Percentiles rank a stretch among this genome's conserved stretches.
These are phyloP conservation scores for Dendrolimus kikuchii DNA, from an alignment of 1,140 invertebrate genomes.

Conservation along the genomic window DNA sequence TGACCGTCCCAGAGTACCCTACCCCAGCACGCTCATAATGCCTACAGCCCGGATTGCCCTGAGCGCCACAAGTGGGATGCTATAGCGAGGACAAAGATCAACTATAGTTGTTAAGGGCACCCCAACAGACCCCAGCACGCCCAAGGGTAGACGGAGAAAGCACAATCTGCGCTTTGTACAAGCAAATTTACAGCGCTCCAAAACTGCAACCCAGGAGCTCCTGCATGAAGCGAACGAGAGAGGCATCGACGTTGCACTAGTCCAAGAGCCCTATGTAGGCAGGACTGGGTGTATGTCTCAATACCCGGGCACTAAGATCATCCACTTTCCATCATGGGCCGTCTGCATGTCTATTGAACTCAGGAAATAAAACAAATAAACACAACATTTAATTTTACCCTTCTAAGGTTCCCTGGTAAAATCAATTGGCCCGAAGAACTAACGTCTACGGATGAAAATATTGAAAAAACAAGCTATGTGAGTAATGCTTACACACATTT, in stretches of 20 bases:
- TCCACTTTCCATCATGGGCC: slow-evolving; percentile 3
- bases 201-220: slow-evolving; percentile 19
- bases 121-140: not conserved
- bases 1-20: too few relatives aligned
- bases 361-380: not conserved
- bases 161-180: slow-evolving; percentile 15
- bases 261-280: too few relatives aligned
- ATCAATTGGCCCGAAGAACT: slow-evolving; percentile 21
- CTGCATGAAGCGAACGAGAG: slow-evolving; percentile 3
- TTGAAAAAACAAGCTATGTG: not conserved
- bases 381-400: not conserved
- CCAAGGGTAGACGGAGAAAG: not conserved
- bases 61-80: too few relatives aligned
- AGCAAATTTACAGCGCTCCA: slow-evolving; percentile 19
- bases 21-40: too few relatives aligned
- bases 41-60: too few relatives aligned
- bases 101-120: slow-evolving; percentile 22
- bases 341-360: too few relatives aligned
- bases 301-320: slow-evolving; percentile 16
- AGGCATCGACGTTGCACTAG: slow-evolving; percentile 11
- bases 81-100: too few relatives aligned
- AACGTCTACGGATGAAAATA: slow-evolving; percentile 2
- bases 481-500: not conserved
- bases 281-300: slow-evolving; percentile 8
- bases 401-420: slow-evolving; percentile 43